Conservation (phyloP, 2,113 vertebrate species). For the Falco punctatus region DNA sequence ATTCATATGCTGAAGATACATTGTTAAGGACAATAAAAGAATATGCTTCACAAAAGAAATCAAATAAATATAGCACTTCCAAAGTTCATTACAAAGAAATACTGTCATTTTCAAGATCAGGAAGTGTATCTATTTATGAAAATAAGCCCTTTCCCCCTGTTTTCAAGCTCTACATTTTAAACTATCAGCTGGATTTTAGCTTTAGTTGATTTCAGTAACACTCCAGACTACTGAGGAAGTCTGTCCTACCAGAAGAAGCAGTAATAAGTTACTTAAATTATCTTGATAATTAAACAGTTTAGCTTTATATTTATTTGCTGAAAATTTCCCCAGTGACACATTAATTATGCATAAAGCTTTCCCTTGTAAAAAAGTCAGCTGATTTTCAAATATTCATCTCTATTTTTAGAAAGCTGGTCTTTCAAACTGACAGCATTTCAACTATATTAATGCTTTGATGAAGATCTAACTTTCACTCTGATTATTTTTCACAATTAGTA, state of each 20-base stretch:
- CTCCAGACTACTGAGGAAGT: neutral
- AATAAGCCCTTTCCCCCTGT: neutral
- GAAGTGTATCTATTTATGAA: neutral
- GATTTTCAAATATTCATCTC: neutral
- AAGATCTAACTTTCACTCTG: neutral
- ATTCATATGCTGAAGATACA: neutral
- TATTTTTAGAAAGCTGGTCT: neutral
- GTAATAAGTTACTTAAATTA: slow-evolving; percentile 34
- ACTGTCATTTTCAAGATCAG: neutral
- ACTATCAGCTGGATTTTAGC: neutral
- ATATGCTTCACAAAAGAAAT: neutral
- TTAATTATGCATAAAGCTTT: slow-evolving; percentile 23
- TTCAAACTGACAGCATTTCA: neutral
- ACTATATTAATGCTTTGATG: neutral
- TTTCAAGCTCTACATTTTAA: neutral
- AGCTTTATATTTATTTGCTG: slow-evolving; percentile 50
- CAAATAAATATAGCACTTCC: neutral
- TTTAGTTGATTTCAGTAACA: neutral
- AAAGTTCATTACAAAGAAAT: neutral
- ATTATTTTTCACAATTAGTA: neutral
- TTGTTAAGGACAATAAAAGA: neutral
- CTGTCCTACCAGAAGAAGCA: slow-evolving; percentile 11
- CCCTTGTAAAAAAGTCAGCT: neutral
- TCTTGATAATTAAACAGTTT: slow-evolving; percentile 14
- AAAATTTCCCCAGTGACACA: slow-evolving; percentile 32